These are phyloP conservation scores for Noctilio leporinus DNA, from an alignment of 2,113 vertebrate genomes.

Conservation along the genomic window DNA sequence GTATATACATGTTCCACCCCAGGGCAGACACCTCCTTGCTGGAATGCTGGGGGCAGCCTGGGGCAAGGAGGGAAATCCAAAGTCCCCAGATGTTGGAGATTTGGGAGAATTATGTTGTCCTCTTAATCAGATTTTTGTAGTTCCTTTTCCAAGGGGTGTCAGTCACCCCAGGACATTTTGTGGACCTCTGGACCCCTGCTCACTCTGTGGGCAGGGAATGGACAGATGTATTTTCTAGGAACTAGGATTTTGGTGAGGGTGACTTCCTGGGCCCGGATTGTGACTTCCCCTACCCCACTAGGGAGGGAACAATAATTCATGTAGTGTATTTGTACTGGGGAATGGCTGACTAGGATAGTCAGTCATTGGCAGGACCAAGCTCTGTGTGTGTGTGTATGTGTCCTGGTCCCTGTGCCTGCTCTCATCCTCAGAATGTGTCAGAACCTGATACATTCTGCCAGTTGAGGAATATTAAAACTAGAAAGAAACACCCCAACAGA, in stretches of 20 bases:
- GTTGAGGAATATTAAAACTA: background rate
- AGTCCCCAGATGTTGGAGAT: background rate
- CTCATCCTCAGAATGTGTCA: background rate
- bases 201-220: background rate
- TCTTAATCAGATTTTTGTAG: background rate
- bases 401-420: background rate
- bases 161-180: background rate
- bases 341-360: constrained; percentile 13
- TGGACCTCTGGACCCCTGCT: background rate
- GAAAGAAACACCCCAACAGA: background rate
- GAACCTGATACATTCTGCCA: background rate
- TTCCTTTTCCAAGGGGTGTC: background rate
- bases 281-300: background rate
- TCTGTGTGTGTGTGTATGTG: background rate
- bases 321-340: background rate
- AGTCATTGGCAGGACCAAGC: background rate
- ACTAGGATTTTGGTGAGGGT: background rate
- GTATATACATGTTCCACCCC: background rate
- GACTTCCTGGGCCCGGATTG: background rate
- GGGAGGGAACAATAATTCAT: constrained; percentile 34
- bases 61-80: background rate
- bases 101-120: background rate
- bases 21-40: background rate
- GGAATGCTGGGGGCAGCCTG: background rate
- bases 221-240: background rate